A percentile compares a stretch with the other conserved stretches of the same genome.
Conservation (phyloP, 2,797 vertebrate genomes). For the Antrozous pallidus region DNA sequence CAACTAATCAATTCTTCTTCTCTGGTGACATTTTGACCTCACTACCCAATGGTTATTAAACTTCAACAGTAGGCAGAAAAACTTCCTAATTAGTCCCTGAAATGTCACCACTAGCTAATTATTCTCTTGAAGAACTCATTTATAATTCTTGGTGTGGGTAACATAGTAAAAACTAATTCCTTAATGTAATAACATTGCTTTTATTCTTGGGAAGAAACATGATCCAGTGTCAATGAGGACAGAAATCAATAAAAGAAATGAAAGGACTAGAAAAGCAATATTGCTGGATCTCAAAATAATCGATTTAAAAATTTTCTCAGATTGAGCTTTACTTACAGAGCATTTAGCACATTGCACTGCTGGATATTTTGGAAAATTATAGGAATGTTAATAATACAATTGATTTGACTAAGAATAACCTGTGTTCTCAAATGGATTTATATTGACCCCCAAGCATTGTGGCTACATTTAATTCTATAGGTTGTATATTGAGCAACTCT, state of each 20-base stretch:
- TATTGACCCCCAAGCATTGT: not conserved
- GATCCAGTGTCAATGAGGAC: not conserved
- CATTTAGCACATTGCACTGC: not conserved
- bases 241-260: not conserved
- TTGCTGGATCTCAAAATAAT: not conserved
- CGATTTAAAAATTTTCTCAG: not conserved
- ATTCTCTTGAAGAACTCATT: conserved; percentile 15
- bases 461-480: not conserved
- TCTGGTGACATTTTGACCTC: conserved; percentile 35
- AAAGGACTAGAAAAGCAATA: not conserved
- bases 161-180: not conserved
- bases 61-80: conserved; percentile 8
- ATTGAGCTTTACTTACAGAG: not conserved
- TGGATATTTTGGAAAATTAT: not conserved
- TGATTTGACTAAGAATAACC: not conserved
- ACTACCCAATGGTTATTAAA: conserved; percentile 2
- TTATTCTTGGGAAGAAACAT: not conserved
- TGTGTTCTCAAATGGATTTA: not conserved
- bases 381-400: not conserved
- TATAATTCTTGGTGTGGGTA: not conserved
- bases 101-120: conserved; percentile 53
- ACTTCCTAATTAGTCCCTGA: conserved; percentile 42
- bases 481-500: not conserved
- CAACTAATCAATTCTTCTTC: conserved; percentile 35
- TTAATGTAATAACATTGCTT: not conserved